These are phyloP conservation scores for Corvus hawaiiensis DNA, from an alignment of 2,113 vertebrate species.

Conservation along the genomic window DNA sequence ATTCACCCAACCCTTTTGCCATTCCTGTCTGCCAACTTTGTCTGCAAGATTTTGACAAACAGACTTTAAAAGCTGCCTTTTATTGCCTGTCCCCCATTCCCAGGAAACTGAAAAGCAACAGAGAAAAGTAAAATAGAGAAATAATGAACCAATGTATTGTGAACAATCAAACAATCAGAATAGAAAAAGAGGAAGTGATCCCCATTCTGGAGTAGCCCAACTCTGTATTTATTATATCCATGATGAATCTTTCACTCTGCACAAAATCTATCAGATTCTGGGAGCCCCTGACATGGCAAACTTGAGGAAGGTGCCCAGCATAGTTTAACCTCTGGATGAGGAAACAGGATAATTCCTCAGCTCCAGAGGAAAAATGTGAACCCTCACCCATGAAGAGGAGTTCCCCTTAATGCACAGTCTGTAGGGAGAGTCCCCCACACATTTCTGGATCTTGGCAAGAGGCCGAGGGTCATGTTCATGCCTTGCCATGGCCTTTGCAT, in stretches of 20 bases:
- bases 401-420: constrained; percentile 18
- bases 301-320: background rate
- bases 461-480: background rate
- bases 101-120: background rate
- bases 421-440: background rate
- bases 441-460: background rate
- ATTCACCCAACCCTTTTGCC: background rate
- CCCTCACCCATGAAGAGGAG: constrained; percentile 15
- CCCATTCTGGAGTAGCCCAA: background rate
- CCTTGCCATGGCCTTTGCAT: background rate
- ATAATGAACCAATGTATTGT: background rate
- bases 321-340: background rate
- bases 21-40: background rate
- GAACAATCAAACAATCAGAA: background rate
- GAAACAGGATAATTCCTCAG: background rate
- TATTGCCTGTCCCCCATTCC: background rate
- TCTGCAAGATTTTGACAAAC: background rate
- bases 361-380: constrained; percentile 15
- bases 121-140: background rate
- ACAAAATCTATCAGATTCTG: background rate
- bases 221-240: background rate
- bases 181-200: background rate
- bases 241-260: background rate
- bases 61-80: background rate
- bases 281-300: background rate